Conservation (phyloP, 2,888 invertebrate genomes). For the Adelognathus sp. region DNA sequence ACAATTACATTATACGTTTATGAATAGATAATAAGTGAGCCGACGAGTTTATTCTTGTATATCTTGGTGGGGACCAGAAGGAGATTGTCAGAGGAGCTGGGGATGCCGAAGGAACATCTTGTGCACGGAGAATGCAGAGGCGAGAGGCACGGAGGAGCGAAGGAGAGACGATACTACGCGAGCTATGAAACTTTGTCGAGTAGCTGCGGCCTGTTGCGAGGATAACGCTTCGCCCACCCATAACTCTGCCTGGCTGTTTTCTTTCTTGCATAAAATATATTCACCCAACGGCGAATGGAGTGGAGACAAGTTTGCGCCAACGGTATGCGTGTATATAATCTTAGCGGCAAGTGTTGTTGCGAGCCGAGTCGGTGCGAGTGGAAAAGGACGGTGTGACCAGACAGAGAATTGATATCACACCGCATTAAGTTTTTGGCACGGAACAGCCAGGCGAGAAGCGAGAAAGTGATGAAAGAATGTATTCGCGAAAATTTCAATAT, state of each 20-base stretch:
- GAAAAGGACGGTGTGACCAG: conserved; percentile 16
- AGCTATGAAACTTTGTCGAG: conserved; percentile 11
- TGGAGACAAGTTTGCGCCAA: not conserved
- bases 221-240: not conserved
- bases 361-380: not conserved
- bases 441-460: not conserved
- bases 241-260: not conserved
- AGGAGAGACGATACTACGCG: conserved; percentile 1
- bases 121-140: not conserved
- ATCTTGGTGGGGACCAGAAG: not conserved
- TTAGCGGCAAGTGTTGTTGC: not conserved
- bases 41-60: not conserved
- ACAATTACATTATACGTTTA: not conserved
- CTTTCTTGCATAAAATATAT: not conserved
- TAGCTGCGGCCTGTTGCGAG: not conserved
- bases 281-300: not conserved
- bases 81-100: not conserved
- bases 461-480: conserved; percentile 3
- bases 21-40: conserved; percentile 11
- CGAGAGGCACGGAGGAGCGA: not conserved
- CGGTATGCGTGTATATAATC: not conserved
- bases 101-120: not conserved
- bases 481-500: conserved; percentile 43
- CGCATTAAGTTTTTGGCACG: conserved; percentile 28
- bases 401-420: conserved; percentile 33